These are phyloP conservation scores for Prosopocoilus inquinatus DNA, from an alignment of 2,888 invertebrate species.

Conservation along the genomic window DNA sequence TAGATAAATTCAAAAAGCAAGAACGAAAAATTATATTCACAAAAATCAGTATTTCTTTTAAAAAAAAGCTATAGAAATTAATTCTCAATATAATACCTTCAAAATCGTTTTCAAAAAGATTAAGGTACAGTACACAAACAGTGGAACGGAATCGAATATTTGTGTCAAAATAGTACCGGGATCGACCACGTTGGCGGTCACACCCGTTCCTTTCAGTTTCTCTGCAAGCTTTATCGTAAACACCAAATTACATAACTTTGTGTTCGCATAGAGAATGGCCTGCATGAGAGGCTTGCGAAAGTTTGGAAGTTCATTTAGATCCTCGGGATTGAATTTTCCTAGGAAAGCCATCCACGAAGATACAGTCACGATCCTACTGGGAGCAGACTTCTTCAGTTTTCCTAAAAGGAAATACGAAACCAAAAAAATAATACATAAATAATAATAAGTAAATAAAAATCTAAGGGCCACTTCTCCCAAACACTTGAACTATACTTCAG, in stretches of 20 bases:
- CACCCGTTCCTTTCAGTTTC: constrained; percentile 37
- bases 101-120: no score
- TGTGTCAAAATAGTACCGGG: constrained; percentile 43
- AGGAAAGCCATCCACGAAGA: constrained; percentile 30
- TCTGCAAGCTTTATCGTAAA: constrained; percentile 45
- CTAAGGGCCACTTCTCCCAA: no score
- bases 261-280: constrained; percentile 38
- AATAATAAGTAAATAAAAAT: no score
- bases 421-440: no score
- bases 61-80: no score
- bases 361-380: constrained; percentile 36
- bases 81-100: no score
- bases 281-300: neutral
- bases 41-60: no score
- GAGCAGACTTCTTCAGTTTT: constrained; percentile 49
- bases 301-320: constrained; percentile 23
- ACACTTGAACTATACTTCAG: no score
- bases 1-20: no score
- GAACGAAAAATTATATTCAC: no score
- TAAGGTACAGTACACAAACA: no score
- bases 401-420: constrained; percentile 31
- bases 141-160: constrained; percentile 17
- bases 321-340: constrained; percentile 20
- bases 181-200: constrained; percentile 45
- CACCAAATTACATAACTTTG: constrained; percentile 44